Percentiles rank a stretch among this genome's conserved stretches.
Evolutionary conservation across 2,113 vertebrate species (phyloP).

Genomic region (Morphnarchus princeps): DNA sequence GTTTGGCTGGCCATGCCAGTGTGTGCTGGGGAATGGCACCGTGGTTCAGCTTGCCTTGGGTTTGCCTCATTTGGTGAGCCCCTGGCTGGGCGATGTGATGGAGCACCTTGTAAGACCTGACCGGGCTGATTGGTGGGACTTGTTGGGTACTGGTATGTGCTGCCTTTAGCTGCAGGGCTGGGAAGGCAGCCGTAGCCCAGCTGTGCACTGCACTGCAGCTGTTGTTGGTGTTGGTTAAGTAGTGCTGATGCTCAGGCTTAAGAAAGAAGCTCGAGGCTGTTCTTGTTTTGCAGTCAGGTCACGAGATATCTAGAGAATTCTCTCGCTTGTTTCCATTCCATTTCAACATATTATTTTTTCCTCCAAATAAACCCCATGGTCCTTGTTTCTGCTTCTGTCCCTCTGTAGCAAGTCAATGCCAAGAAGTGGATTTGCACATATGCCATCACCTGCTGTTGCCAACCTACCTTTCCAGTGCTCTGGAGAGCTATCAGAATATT

Average conservation of each 20-base stretch:
- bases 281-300: not conserved
- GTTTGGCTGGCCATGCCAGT: accelerated
- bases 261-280: not conserved
- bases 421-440: not conserved
- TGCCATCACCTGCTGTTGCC: not conserved
- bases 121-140: not conserved
- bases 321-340: not conserved
- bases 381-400: not conserved
- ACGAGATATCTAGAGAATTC: not conserved
- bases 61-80: not conserved
- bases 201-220: not conserved
- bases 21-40: not conserved
- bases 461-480: not conserved
- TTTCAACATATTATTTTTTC: not conserved
- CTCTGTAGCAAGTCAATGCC: not conserved
- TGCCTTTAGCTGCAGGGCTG: not conserved
- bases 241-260: not conserved
- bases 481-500: not conserved
- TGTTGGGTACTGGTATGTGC: not conserved
- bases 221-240: not conserved
- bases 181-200: not conserved
- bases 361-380: not conserved
- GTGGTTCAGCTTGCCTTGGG: not conserved
- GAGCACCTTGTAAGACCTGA: not conserved
- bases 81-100: accelerated